These are phyloP conservation scores for Enteromius trimaculatus DNA, from an alignment of 2,797 vertebrate genomes.

Conservation along the genomic window DNA sequence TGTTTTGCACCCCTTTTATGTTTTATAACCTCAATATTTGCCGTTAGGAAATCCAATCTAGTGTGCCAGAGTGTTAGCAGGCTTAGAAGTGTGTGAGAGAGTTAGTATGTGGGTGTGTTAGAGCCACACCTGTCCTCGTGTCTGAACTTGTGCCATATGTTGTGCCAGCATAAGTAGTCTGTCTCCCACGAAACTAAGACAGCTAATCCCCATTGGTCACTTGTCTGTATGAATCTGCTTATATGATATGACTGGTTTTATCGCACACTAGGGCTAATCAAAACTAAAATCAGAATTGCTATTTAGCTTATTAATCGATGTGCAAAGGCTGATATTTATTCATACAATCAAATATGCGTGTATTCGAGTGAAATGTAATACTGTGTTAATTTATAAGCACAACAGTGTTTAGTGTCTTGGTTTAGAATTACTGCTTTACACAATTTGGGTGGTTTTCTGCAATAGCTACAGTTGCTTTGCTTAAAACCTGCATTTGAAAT, in stretches of 20 bases:
- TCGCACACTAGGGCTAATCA: not conserved
- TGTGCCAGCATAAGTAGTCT: slow-evolving; percentile 53
- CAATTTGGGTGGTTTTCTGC: not conserved
- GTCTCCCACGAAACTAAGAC: slow-evolving; percentile 43
- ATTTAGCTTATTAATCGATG: not conserved
- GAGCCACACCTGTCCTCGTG: slow-evolving; percentile 53
- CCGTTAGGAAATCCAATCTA: not conserved
- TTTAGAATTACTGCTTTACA: not conserved
- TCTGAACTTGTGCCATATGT: slow-evolving; percentile 63
- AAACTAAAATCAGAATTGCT: not conserved
- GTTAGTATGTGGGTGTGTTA: slow-evolving; percentile 31
- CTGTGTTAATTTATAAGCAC: not conserved
- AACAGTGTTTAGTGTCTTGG: not conserved
- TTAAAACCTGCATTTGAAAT: not conserved
- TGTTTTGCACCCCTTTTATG: slow-evolving; percentile 4
- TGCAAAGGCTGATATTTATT: not conserved
- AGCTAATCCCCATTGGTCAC: slow-evolving; percentile 44
- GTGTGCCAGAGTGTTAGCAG: not conserved
- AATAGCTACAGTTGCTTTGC: not conserved
- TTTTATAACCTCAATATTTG: slow-evolving; percentile 1
- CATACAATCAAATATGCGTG: not conserved
- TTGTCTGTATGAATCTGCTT: slow-evolving; percentile 12
- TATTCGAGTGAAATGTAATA: not conserved
- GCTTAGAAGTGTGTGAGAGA: slow-evolving; percentile 14
- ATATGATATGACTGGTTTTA: not conserved